Conservation (phyloP, 2,888 invertebrate species). For the Phortica okadai region DNA sequence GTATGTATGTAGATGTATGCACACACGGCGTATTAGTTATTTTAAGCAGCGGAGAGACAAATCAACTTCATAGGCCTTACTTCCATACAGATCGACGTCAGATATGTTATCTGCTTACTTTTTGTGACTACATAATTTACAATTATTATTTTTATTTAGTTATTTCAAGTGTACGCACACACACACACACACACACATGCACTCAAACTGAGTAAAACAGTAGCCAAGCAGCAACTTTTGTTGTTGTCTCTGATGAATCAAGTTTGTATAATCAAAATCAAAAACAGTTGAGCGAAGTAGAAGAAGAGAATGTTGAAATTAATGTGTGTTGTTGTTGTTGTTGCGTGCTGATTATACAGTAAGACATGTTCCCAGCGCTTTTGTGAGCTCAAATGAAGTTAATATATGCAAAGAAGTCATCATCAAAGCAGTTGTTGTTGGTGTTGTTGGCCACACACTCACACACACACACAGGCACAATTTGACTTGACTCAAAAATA, state of each 20-base stretch:
- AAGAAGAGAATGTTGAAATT: background rate
- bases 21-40: constrained; percentile 48
- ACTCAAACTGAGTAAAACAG: constrained; percentile 29
- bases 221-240: constrained; percentile 13
- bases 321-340: background rate
- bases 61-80: too few species aligned
- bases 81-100: background rate
- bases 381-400: constrained; percentile 4
- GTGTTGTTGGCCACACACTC: constrained; percentile 12
- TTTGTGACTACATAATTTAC: constrained; percentile 68
- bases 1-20: background rate
- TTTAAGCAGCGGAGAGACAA: too few species aligned
- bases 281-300: background rate
- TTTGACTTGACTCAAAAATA: too few species aligned
- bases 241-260: background rate
- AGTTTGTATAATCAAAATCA: background rate
- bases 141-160: constrained; percentile 71
- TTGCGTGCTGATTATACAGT: too few species aligned
- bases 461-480: background rate
- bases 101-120: constrained; percentile 63
- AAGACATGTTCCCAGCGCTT: too few species aligned
- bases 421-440: too few species aligned
- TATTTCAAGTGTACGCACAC: constrained; percentile 53
- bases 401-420: constrained; percentile 7
- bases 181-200: background rate